phyloP scores from a whole-genome alignment of 1,140 invertebrate genomes.

The Charaxes varanes region DNA sequence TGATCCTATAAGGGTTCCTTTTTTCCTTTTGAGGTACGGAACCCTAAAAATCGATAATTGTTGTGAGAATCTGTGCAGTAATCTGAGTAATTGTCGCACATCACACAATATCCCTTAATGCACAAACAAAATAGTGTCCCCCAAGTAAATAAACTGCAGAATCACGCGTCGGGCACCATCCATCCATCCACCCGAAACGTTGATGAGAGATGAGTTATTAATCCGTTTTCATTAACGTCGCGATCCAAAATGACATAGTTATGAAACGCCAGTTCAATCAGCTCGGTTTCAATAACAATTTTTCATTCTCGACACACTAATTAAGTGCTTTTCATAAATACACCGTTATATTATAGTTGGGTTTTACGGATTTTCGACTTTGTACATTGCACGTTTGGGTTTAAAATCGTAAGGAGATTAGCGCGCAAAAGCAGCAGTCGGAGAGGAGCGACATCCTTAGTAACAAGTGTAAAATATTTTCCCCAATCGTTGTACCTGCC shows the following conservation, averaged over 20 bases:
- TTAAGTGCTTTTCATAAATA: slow-evolving; percentile 73
- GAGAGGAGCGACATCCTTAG: slow-evolving; percentile 69
- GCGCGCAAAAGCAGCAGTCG: slow-evolving; percentile 40
- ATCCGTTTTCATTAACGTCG: slow-evolving; percentile 65
- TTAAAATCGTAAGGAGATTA: slow-evolving; percentile 29
- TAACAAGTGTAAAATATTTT: slow-evolving; percentile 74
- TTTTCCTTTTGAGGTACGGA: too few species aligned
- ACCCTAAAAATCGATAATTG: too few species aligned
- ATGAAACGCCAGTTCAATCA: slow-evolving; percentile 69
- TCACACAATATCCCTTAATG: slow-evolving; percentile 1
- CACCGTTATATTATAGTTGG: slow-evolving; percentile 25
- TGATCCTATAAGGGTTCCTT: too few species aligned
- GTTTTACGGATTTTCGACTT: slow-evolving; percentile 27
- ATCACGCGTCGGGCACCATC: slow-evolving; percentile 44
- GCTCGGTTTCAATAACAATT: slow-evolving; percentile 72
- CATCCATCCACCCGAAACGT: slow-evolving; percentile 47
- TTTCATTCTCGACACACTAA: slow-evolving; percentile 73
- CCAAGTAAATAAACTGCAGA: slow-evolving; percentile 30
- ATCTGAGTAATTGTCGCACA: too few species aligned
- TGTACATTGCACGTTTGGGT: slow-evolving; percentile 24
- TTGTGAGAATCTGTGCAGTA: too few species aligned
- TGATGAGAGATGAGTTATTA: slow-evolving; percentile 52
- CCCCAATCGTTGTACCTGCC: slow-evolving; percentile 71
- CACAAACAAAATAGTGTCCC: slow-evolving; percentile 25
- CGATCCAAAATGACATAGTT: slow-evolving; percentile 70